Conservation (phyloP, 1,140 invertebrate genomes). For the Drosophila varians region DNA sequence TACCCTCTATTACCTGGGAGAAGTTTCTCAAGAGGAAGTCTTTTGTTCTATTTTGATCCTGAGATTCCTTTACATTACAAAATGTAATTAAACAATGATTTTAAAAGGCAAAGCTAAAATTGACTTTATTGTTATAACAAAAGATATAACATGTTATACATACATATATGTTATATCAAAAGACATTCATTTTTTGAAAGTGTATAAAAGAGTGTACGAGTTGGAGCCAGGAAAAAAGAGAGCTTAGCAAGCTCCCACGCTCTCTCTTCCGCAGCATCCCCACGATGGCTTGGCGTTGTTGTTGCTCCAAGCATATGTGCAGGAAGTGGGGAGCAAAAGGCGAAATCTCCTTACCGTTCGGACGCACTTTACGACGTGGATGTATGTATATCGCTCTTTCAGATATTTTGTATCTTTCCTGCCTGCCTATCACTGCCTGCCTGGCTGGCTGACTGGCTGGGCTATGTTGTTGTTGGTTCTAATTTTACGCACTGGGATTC, state of each 20-base stretch:
- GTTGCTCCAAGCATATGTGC: constrained; percentile 62
- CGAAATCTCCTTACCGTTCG: constrained; percentile 22
- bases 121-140: too few relatives aligned
- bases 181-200: too few relatives aligned
- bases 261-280: constrained; percentile 65
- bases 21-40: not conserved
- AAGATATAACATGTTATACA: too few relatives aligned
- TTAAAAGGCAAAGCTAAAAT: too few relatives aligned
- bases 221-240: constrained; percentile 10
- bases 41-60: not conserved
- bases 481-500: constrained; percentile 73
- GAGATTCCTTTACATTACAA: not conserved
- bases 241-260: constrained; percentile 9
- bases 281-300: constrained; percentile 53
- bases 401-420: constrained; percentile 72
- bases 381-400: constrained; percentile 54
- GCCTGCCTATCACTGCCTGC: constrained; percentile 57
- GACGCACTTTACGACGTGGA: constrained; percentile 64
- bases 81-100: too few relatives aligned
- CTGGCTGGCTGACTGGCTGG: constrained; percentile 11
- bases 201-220: constrained; percentile 1
- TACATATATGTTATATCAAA: too few relatives aligned
- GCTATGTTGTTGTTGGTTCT: constrained; percentile 48
- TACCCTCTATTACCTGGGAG: not conserved
- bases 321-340: constrained; percentile 46